These are phyloP conservation scores for Microtus richardsoni DNA, from an alignment of 2,113 vertebrate genomes.

Conservation along the genomic window DNA sequence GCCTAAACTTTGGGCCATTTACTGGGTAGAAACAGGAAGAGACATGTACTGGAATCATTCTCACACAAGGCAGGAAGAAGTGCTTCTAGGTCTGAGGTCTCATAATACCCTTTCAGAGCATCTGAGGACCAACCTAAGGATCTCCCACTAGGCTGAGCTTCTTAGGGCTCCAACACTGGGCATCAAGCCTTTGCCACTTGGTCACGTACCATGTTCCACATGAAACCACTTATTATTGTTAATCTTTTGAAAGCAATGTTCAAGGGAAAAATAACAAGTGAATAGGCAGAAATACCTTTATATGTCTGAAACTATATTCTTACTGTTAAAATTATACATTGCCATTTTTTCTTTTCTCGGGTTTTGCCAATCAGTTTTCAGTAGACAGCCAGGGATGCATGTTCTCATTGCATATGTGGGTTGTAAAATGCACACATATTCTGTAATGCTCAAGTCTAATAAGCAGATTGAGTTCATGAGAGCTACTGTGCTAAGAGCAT, in stretches of 20 bases:
- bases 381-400: neutral
- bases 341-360: neutral
- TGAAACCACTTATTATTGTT: neutral
- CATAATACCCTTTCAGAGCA: neutral
- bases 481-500: neutral
- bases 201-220: neutral
- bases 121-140: neutral
- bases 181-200: neutral
- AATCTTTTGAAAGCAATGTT: neutral
- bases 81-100: neutral
- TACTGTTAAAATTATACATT: neutral
- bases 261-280: conserved; percentile 17
- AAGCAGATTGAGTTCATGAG: neutral
- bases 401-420: neutral
- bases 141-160: neutral
- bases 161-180: neutral
- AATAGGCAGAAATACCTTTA: conserved; percentile 15
- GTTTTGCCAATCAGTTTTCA: neutral
- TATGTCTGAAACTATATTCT: neutral
- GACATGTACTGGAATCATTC: neutral
- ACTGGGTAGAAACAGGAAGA: neutral
- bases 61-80: neutral
- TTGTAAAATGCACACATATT: neutral
- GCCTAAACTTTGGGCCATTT: neutral
- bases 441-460: neutral